Percentiles rank a stretch among this genome's conserved stretches.
Evolutionary conservation across 1,140 invertebrate species (phyloP).

Genomic region (Lasioglossum baleicum): DNA sequence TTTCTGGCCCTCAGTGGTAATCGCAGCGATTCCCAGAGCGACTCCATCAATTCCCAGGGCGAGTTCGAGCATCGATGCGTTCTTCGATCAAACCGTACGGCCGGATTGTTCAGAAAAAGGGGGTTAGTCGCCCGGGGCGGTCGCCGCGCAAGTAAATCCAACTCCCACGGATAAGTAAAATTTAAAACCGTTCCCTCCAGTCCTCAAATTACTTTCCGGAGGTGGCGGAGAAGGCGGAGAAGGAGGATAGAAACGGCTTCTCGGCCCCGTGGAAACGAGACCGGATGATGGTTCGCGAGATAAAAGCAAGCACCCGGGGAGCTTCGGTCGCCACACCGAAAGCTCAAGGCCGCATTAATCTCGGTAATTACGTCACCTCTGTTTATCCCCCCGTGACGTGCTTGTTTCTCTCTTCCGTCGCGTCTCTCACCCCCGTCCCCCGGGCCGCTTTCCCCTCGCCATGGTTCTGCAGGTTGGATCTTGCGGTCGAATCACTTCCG

Average conservation of each 20-base stretch:
- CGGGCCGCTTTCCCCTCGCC: neutral
- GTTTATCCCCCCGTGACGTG: slow-evolving; percentile 64
- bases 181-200: slow-evolving; percentile 68
- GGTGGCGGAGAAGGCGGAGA: slow-evolving; percentile 43
- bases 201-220: slow-evolving; percentile 74
- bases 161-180: slow-evolving; percentile 71
- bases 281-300: slow-evolving; percentile 68
- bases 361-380: slow-evolving; percentile 76
- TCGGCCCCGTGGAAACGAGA: slow-evolving; percentile 37
- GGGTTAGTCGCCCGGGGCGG: slow-evolving; percentile 30
- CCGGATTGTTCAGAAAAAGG: slow-evolving; percentile 29
- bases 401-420: slow-evolving; percentile 41
- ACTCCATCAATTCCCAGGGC: neutral
- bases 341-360: slow-evolving; percentile 73
- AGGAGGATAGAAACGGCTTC: slow-evolving; percentile 1
- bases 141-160: slow-evolving; percentile 57
- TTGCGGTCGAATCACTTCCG: slow-evolving; percentile 44
- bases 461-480: slow-evolving; percentile 9
- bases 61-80: slow-evolving; percentile 3
- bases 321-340: slow-evolving; percentile 66
- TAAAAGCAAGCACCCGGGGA: slow-evolving; percentile 65
- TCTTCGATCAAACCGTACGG: slow-evolving; percentile 15
- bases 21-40: neutral
- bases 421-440: slow-evolving; percentile 13
- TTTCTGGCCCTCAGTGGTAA: neutral